A percentile compares a stretch with the other conserved stretches of the same genome.
phyloP scores from a whole-genome alignment of 2,113 vertebrate species.

The Tauraco erythrolophus region DNA sequence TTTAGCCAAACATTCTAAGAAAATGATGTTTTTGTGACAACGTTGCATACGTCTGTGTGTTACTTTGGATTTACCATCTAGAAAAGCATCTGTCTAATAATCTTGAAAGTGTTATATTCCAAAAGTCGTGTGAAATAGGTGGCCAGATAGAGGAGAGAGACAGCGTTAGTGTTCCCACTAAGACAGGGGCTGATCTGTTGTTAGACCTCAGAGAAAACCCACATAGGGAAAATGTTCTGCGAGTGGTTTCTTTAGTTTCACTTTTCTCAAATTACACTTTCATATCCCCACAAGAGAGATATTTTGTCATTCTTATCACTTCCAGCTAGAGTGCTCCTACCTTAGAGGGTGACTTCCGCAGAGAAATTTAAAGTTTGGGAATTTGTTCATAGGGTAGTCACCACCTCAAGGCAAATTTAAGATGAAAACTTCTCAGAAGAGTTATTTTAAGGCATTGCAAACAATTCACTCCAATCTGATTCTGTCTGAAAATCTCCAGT shows the following conservation, averaged over 20 bases:
- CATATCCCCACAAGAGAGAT: not conserved
- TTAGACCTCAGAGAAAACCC: not conserved
- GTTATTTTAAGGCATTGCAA: not conserved
- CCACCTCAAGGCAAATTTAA: not conserved
- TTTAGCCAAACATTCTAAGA: not conserved
- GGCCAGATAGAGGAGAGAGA: not conserved
- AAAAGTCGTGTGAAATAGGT: not conserved
- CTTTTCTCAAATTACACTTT: not conserved
- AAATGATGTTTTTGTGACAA: not conserved
- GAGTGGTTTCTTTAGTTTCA: not conserved
- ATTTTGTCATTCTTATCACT: not conserved
- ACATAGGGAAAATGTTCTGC: not conserved
- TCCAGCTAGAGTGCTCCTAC: not conserved
- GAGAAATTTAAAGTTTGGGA: not conserved
- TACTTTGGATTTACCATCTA: not conserved
- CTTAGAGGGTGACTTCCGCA: not conserved
- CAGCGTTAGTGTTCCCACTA: not conserved
- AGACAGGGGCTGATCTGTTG: not conserved
- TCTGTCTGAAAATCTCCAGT: not conserved
- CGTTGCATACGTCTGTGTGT: rapidly evolving
- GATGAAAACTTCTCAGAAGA: not conserved
- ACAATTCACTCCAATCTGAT: not conserved
- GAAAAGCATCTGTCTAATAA: not conserved
- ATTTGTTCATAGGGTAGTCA: not conserved
- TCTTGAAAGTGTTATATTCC: not conserved